These are phyloP conservation scores for Paramormyrops kingsleyae DNA, from an alignment of 2,113 vertebrate genomes.

Conservation along the genomic window DNA sequence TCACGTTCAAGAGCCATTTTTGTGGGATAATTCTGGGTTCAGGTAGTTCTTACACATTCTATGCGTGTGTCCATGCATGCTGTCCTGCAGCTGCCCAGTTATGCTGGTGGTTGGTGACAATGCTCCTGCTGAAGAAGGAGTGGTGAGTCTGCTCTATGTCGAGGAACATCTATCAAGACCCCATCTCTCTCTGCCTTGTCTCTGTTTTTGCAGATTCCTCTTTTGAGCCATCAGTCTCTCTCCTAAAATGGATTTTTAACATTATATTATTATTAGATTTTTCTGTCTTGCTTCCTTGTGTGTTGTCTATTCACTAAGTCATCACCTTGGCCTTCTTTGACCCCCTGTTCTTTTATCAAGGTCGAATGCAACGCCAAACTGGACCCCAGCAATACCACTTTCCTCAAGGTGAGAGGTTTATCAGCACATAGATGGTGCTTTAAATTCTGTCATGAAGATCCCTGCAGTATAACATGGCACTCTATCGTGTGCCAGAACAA, in stretches of 20 bases:
- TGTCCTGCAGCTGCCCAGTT: conserved; percentile 72
- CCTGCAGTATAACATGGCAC: background rate
- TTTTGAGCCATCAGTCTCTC: background rate
- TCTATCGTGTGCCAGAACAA: background rate
- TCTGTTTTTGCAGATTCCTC: background rate
- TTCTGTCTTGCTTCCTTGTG: background rate
- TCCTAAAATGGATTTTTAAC: background rate
- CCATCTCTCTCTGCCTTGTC: background rate
- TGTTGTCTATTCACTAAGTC: background rate
- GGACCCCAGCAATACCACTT: conserved; percentile 92
- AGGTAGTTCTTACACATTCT: background rate
- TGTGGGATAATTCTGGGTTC: background rate
- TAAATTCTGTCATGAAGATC: background rate
- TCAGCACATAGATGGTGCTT: background rate
- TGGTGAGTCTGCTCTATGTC: conserved; percentile 68
- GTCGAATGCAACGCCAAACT: conserved; percentile 97
- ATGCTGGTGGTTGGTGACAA: conserved; percentile 97
- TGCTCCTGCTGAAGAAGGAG: conserved; percentile 84
- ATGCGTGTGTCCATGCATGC: background rate
- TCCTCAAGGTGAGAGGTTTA: conserved; percentile 78
- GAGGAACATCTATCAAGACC: background rate
- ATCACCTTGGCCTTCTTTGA: background rate
- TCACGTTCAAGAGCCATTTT: background rate
- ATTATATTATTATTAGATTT: background rate
- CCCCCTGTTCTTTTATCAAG: conserved; percentile 43